Conservation (phyloP, 2,113 vertebrate genomes). For the Thamnaconus septentrionalis region DNA sequence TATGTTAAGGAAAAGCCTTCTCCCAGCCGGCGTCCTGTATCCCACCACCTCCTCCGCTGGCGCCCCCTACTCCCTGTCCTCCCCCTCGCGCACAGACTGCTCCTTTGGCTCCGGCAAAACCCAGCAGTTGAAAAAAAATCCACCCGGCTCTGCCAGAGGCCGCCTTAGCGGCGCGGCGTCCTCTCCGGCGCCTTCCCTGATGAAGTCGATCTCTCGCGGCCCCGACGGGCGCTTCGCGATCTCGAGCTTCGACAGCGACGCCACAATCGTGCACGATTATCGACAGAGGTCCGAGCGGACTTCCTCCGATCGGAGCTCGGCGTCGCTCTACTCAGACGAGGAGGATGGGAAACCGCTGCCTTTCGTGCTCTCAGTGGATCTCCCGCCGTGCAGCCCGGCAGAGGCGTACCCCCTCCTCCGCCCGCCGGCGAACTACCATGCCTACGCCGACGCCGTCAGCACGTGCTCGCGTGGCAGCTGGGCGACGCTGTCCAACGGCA, state of each 20-base stretch:
- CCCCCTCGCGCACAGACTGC: conserved; percentile 63
- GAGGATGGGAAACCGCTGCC: conserved; percentile 57
- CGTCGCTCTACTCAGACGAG: conserved; percentile 58
- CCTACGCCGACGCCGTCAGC: conserved; percentile 50
- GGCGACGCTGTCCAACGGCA: conserved; percentile 32
- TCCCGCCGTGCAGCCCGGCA: conserved; percentile 51
- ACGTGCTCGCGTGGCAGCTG: conserved; percentile 55
- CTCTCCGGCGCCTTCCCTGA: conserved; percentile 63
- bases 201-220: conserved; percentile 87
- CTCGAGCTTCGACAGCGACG: conserved; percentile 45
- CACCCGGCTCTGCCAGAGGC: conserved; percentile 56
- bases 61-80: conserved; percentile 27
- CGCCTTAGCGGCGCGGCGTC: conserved; percentile 45
- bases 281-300: conserved; percentile 37
- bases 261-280: conserved; percentile 12
- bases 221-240: conserved; percentile 87
- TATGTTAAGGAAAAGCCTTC: conserved; percentile 85
- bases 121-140: conserved; percentile 33
- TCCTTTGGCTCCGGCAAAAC: conserved; percentile 56
- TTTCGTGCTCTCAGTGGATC: conserved; percentile 75
- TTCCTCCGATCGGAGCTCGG: conserved; percentile 49
- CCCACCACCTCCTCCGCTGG: conserved; percentile 63
- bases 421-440: conserved; percentile 11
- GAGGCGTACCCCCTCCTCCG: background rate
- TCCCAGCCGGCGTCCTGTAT: conserved; percentile 69